A percentile compares a stretch with the other conserved stretches of the same genome.
These are phyloP conservation scores for Noctua pronuba DNA, from an alignment of 2,888 invertebrate genomes.

Conservation along the genomic window DNA sequence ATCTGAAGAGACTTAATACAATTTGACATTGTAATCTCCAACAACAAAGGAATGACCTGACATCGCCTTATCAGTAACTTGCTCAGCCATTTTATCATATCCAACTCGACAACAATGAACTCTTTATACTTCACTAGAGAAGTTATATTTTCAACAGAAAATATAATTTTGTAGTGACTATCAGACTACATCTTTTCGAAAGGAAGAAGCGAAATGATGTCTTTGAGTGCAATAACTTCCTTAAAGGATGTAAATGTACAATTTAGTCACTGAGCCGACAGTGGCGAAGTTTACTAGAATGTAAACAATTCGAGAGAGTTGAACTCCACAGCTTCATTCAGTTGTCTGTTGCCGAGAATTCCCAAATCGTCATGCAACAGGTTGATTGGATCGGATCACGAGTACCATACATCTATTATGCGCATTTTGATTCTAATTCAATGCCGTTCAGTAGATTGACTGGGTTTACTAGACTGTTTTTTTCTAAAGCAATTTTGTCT, in stretches of 20 bases:
- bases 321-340: constrained; percentile 43
- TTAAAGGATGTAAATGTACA: constrained; percentile 31
- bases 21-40: constrained; percentile 84
- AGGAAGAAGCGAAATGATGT: constrained; percentile 51
- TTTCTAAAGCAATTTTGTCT: not conserved
- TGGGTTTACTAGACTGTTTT: not conserved
- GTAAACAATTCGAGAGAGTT: constrained; percentile 31
- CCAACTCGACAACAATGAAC: constrained; percentile 65
- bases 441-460: not conserved
- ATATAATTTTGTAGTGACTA: constrained; percentile 64
- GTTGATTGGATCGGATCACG: constrained; percentile 52
- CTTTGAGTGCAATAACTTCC: constrained; percentile 62
- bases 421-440: constrained; percentile 39
- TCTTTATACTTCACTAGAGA: constrained; percentile 62
- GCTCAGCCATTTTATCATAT: constrained; percentile 69
- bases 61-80: constrained; percentile 80
- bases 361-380: constrained; percentile 67
- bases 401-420: constrained; percentile 30
- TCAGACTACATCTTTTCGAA: constrained; percentile 68
- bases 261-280: not conserved
- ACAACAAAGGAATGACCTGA: constrained; percentile 86
- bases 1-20: constrained; percentile 82
- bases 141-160: constrained; percentile 58
- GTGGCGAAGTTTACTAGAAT: constrained; percentile 31
- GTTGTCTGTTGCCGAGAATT: constrained; percentile 43